Evolutionary conservation across 53 echinoderm and acorn worm genomes (phyloP).

Genomic region (Echinarachnius parma): DNA sequence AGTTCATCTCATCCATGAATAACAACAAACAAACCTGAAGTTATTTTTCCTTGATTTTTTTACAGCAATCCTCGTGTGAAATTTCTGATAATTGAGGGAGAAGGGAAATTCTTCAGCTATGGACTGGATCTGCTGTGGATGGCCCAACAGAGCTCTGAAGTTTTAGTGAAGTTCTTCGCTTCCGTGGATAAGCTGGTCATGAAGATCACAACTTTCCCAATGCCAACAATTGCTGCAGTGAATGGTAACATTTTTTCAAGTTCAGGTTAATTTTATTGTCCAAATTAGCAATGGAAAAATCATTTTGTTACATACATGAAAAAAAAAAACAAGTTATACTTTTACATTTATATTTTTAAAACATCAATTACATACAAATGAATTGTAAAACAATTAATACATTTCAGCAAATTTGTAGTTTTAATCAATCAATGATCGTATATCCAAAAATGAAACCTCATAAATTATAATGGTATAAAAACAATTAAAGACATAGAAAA

Average conservation of each 20-base stretch:
- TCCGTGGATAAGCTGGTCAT: neutral
- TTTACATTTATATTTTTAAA: no score
- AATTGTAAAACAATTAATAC: no score
- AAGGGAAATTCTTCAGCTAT: slow-evolving; percentile 75
- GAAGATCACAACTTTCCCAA: slow-evolving; percentile 55
- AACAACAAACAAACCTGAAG: no score
- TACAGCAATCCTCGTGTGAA: slow-evolving; percentile 49
- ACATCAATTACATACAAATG: no score
- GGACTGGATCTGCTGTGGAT: slow-evolving; percentile 70
- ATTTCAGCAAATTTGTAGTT: no score
- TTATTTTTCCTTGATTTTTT: neutral
- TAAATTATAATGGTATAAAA: no score
- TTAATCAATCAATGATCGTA: no score
- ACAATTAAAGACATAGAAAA: no score
- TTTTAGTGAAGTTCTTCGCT: slow-evolving; percentile 22
- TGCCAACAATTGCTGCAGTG: slow-evolving; percentile 72
- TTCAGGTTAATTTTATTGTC: neutral
- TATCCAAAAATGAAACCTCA: no score
- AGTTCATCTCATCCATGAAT: no score
- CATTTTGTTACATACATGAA: slow-evolving; percentile 2
- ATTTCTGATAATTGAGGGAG: slow-evolving; percentile 59
- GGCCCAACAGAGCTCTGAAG: slow-evolving; percentile 21
- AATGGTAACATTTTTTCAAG: slow-evolving; percentile 57
- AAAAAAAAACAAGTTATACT: no score
- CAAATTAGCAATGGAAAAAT: neutral